These are phyloP conservation scores for Rhinolophus sinicus DNA, from an alignment of 2,113 vertebrate species.

Conservation along the genomic window DNA sequence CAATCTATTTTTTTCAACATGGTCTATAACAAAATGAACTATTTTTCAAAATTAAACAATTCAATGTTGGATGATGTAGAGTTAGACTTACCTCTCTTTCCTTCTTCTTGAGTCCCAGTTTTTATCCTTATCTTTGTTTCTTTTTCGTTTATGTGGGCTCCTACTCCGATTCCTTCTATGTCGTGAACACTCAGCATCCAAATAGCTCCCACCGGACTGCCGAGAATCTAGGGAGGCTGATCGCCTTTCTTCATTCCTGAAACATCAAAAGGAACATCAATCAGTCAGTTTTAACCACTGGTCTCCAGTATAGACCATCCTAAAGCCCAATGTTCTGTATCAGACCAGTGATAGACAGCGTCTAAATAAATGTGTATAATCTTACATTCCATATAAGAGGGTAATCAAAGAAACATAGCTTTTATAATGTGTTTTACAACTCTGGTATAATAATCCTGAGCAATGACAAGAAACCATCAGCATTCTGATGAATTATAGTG, in stretches of 20 bases:
- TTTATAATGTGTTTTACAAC: not conserved
- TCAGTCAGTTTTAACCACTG: not conserved
- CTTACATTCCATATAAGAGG: not conserved
- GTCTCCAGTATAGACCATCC: not conserved
- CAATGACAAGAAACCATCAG: not conserved
- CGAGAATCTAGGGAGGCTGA: conserved; percentile 90
- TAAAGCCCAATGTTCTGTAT: not conserved
- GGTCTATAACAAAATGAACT: not conserved
- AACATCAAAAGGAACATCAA: not conserved
- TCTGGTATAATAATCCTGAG: not conserved
- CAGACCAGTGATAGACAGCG: not conserved
- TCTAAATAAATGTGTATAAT: not conserved
- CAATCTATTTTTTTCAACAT: not conserved
- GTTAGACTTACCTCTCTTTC: conserved; percentile 82
- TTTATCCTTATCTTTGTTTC: conserved; percentile 86
- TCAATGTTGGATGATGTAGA: not conserved
- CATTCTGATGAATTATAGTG: not conserved
- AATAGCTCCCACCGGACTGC: conserved; percentile 85
- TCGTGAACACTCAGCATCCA: conserved; percentile 79
- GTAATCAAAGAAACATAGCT: not conserved
- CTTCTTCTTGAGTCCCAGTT: conserved; percentile 84
- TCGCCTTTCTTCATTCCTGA: conserved; percentile 83
- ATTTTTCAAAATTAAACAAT: not conserved
- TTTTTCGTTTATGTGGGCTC: conserved; percentile 84
- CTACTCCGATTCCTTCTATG: conserved; percentile 85